A percentile compares a stretch with the other conserved stretches of the same genome.
Evolutionary conservation across 1,140 invertebrate species (phyloP).

Genomic region (Pogonus chalceus): DNA sequence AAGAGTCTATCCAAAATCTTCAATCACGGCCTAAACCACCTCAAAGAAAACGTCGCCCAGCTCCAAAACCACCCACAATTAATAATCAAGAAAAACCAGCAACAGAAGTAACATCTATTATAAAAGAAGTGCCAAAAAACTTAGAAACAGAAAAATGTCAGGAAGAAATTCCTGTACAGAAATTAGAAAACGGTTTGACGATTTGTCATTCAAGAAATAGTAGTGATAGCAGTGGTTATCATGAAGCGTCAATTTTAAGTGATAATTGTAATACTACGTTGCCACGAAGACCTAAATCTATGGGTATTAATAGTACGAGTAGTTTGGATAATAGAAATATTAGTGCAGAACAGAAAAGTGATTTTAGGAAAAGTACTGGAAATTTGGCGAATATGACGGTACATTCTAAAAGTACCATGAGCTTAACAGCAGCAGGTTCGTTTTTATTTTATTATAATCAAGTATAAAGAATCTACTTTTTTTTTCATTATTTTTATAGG

Average conservation of each 20-base stretch:
- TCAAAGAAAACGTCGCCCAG: slow-evolving; percentile 45
- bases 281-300: slow-evolving; percentile 27
- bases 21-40: slow-evolving; percentile 39
- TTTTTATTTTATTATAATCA: slow-evolving; percentile 12
- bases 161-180: slow-evolving; percentile 9
- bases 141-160: background rate
- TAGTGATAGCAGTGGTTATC: slow-evolving; percentile 66
- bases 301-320: slow-evolving; percentile 14
- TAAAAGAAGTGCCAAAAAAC: slow-evolving; percentile 22
- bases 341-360: slow-evolving; percentile 14
- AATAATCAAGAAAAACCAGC: background rate
- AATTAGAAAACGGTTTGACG: slow-evolving; percentile 27
- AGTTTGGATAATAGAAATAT: background rate
- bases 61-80: slow-evolving; percentile 44
- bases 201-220: slow-evolving; percentile 62
- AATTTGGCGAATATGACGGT: slow-evolving; percentile 29
- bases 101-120: slow-evolving; percentile 18
- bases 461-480: background rate
- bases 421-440: slow-evolving; percentile 18
- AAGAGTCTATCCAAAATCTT: slow-evolving; percentile 26
- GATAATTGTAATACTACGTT: slow-evolving; percentile 43
- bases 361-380: slow-evolving; percentile 23
- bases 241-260: slow-evolving; percentile 60
- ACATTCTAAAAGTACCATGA: slow-evolving; percentile 32
- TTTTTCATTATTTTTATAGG: slow-evolving; percentile 23